Percentiles rank a stretch among this genome's conserved stretches.
phyloP scores from a whole-genome alignment of 2,113 vertebrate genomes.

The Sapayoa aenigma region DNA sequence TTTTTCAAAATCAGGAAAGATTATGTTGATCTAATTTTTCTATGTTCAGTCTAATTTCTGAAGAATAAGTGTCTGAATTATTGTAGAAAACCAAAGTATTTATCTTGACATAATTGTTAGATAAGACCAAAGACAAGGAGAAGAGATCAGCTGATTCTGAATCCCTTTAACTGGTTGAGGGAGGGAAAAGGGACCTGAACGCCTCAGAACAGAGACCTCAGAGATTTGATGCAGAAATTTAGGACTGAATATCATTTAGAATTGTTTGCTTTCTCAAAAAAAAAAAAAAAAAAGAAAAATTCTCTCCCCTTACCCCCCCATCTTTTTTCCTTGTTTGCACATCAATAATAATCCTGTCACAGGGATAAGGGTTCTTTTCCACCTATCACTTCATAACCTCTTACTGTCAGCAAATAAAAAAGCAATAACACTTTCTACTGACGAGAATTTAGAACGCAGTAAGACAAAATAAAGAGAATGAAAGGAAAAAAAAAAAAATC shows the following conservation, averaged over 20 bases:
- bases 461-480: neutral
- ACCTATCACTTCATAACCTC: neutral
- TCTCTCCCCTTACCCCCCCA: neutral
- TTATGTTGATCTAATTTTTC: neutral
- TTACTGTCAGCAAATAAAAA: neutral
- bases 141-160: neutral
- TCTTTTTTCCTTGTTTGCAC: neutral
- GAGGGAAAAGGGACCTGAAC: neutral
- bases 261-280: neutral
- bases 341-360: neutral
- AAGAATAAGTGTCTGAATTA: neutral
- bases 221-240: neutral
- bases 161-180: neutral
- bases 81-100: neutral
- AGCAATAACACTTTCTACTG: neutral
- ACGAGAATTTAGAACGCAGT: neutral
- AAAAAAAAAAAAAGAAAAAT: neutral
- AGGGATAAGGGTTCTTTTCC: neutral
- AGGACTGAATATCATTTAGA: neutral
- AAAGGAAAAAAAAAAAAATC: rapidly evolving
- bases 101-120: neutral
- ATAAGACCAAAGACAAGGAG: neutral
- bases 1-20: neutral
- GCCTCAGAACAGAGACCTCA: neutral
- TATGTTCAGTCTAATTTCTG: neutral